These are phyloP conservation scores for Xerus inauris DNA, from an alignment of 2,113 vertebrate species.

Conservation along the genomic window DNA sequence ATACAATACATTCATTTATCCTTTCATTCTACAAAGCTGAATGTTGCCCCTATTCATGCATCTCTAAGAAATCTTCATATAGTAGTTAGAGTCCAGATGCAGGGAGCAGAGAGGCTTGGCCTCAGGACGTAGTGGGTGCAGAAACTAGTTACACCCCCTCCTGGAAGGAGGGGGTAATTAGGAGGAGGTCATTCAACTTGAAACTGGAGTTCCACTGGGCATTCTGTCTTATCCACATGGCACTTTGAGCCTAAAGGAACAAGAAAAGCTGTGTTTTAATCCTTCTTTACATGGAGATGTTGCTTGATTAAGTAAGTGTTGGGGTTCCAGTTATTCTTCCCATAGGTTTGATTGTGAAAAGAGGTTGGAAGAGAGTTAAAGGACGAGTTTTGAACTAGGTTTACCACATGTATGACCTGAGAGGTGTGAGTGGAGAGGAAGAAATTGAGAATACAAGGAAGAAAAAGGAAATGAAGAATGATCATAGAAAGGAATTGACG, in stretches of 20 bases:
- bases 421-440: neutral
- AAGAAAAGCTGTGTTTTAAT: neutral
- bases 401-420: neutral
- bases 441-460: neutral
- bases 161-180: neutral
- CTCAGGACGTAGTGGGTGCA: neutral
- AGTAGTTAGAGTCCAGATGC: neutral
- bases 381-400: neutral
- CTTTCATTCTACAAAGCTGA: slow-evolving; percentile 13
- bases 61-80: neutral
- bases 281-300: neutral
- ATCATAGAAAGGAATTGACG: neutral
- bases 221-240: neutral
- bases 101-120: neutral
- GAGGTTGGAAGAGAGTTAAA: neutral
- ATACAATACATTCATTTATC: slow-evolving; percentile 21
- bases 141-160: neutral
- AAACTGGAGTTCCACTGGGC: neutral
- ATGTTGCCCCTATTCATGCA: neutral
- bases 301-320: neutral
- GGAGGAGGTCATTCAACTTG: neutral
- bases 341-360: neutral
- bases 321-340: neutral
- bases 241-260: neutral
- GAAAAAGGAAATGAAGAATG: neutral